These are phyloP conservation scores for Marisa cornuarietis DNA, from an alignment of 1,140 invertebrate species.

Conservation along the genomic window DNA sequence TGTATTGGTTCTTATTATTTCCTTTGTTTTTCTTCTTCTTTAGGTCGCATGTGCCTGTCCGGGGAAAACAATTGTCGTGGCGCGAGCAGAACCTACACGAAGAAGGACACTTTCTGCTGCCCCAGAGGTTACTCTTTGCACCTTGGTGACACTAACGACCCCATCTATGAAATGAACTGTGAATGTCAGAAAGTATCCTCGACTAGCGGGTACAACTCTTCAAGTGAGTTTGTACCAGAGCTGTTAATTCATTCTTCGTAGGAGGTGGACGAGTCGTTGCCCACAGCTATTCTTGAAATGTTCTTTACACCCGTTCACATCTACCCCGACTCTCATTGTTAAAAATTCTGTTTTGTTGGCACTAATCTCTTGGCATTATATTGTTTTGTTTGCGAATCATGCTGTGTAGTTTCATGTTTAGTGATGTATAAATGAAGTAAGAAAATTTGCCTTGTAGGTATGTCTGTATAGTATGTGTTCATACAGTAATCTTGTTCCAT, in stretches of 20 bases:
- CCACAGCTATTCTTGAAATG: not conserved
- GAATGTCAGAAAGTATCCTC: conserved; percentile 4
- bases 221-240: not conserved
- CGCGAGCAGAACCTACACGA: no score
- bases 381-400: no score
- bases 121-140: not conserved
- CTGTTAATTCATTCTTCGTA: not conserved
- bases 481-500: no score
- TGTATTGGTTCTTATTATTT: not conserved
- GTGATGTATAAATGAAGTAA: no score
- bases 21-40: not conserved
- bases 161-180: conserved; percentile 3
- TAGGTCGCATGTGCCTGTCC: not conserved
- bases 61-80: not conserved
- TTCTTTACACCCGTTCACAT: not conserved
- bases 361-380: no score
- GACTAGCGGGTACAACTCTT: not conserved
- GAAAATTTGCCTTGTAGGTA: no score
- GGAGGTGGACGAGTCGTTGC: not conserved
- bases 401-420: no score
- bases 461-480: no score
- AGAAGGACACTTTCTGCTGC: no score
- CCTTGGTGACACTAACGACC: not conserved
- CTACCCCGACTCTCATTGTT: no score
- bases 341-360: no score